These are phyloP conservation scores for Phortica magna DNA, from an alignment of 2,888 invertebrate species.

Conservation along the genomic window DNA sequence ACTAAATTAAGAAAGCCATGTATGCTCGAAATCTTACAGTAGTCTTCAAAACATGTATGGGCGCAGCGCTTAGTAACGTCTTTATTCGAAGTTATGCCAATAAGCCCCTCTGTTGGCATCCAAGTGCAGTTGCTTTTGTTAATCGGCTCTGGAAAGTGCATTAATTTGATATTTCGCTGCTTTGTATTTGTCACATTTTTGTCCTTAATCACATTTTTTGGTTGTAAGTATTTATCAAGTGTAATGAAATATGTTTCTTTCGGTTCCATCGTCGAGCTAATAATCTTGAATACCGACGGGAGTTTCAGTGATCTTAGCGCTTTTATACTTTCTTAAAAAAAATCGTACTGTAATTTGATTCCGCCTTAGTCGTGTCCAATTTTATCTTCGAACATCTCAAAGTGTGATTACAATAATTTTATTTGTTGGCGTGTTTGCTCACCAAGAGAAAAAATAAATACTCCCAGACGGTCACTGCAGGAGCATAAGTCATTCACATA, in stretches of 20 bases:
- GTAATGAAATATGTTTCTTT: background rate
- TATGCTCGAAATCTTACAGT: conserved; percentile 74
- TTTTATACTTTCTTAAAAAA: too few species aligned
- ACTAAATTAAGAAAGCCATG: conserved; percentile 72
- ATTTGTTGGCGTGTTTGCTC: too few species aligned
- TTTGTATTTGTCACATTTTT: background rate
- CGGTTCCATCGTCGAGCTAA: background rate
- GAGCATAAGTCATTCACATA: too few species aligned
- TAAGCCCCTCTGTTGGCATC: conserved; percentile 51
- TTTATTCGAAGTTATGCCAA: conserved; percentile 62
- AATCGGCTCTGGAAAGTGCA: background rate
- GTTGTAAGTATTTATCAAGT: conserved; percentile 1
- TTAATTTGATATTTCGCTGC: background rate
- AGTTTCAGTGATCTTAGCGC: too few species aligned
- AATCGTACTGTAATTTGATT: too few species aligned
- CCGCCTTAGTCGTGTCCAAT: too few species aligned
- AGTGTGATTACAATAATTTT: too few species aligned
- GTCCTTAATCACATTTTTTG: background rate
- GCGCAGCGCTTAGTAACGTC: conserved; percentile 56
- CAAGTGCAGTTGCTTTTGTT: background rate
- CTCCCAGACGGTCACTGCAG: too few species aligned
- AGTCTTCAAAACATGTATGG: conserved; percentile 70
- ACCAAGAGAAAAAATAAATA: too few species aligned
- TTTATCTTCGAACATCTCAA: too few species aligned
- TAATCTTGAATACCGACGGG: background rate